Evolutionary conservation across 1,140 invertebrate species (phyloP).

Genomic region (Aplysia californica): DNA sequence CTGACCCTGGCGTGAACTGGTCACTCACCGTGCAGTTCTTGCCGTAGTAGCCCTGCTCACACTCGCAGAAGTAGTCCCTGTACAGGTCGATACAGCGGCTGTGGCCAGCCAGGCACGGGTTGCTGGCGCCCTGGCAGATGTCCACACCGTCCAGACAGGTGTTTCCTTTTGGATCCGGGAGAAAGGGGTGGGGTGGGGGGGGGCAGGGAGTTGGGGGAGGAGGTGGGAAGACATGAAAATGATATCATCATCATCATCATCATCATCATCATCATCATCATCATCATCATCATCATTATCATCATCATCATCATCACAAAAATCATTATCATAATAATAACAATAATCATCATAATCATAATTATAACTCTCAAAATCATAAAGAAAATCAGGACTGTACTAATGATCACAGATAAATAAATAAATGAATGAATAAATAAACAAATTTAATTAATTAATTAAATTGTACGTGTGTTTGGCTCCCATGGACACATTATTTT

Average conservation of each 20-base stretch:
- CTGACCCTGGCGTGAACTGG: too few species aligned
- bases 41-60: not conserved
- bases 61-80: conserved; percentile 4
- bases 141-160: conserved; percentile 1
- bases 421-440: too few species aligned
- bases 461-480: too few species aligned
- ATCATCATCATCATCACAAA: conserved; percentile 8
- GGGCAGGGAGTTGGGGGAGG: not conserved
- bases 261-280: not conserved
- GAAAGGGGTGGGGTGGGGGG: not conserved
- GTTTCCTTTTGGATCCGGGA: not conserved
- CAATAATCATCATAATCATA: conserved; percentile 8
- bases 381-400: not conserved
- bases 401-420: too few species aligned
- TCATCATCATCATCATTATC: not conserved
- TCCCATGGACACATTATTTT: too few species aligned
- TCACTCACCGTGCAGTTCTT: not conserved
- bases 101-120: not conserved
- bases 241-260: not conserved
- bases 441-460: not conserved
- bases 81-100: not conserved
- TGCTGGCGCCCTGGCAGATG: not conserved
- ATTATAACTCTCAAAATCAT: not conserved
- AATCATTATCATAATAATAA: conserved; percentile 10
- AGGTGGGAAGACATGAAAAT: not conserved